phyloP scores from a whole-genome alignment of 1,140 invertebrate species.

The Lucilia cuprina region DNA sequence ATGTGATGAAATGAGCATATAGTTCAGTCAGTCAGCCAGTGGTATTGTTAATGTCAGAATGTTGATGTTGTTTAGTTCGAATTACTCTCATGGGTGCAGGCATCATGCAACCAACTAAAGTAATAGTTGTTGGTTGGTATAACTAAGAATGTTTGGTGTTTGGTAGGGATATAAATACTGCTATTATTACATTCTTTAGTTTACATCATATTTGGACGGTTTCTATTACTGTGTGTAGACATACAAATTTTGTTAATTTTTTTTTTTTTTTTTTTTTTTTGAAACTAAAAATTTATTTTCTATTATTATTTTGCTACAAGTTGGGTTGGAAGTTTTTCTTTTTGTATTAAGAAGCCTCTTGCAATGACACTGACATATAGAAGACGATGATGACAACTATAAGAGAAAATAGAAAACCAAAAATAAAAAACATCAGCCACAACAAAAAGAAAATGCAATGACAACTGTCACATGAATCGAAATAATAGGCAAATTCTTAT shows the following conservation, averaged over 20 bases:
- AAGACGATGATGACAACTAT: neutral
- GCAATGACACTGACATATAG: neutral
- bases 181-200: slow-evolving; percentile 24
- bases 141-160: neutral
- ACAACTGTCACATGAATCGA: slow-evolving; percentile 34
- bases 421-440: neutral
- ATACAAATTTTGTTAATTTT: neutral
- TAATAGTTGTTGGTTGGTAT: neutral
- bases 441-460: slow-evolving; percentile 13
- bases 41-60: slow-evolving; percentile 1
- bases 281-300: neutral
- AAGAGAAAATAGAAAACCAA: neutral
- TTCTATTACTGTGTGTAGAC: slow-evolving; percentile 18
- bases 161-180: neutral
- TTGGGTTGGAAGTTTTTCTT: neutral
- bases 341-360: neutral
- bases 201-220: slow-evolving; percentile 17
- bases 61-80: slow-evolving; percentile 4
- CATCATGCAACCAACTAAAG: neutral
- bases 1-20: neutral
- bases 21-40: neutral
- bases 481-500: slow-evolving; percentile 23
- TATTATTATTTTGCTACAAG: neutral
- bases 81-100: slow-evolving; percentile 20
- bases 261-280: too few relatives aligned